These are phyloP conservation scores for Calyptomena viridis DNA, from an alignment of 2,113 vertebrate species.

Conservation along the genomic window DNA sequence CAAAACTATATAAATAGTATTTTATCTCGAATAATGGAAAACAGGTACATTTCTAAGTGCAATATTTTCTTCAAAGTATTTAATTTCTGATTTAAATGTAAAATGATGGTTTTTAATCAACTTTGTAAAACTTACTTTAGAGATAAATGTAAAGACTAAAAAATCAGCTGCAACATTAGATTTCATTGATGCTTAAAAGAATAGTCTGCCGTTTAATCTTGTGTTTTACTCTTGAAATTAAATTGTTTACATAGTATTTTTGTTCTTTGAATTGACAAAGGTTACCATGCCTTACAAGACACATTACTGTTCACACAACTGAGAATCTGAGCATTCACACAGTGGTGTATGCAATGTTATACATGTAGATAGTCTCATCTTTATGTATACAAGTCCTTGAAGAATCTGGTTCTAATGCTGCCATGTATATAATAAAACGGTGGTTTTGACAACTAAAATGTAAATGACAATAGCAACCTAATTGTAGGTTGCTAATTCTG, in stretches of 20 bases:
- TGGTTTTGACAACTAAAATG: background rate
- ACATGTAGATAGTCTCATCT: background rate
- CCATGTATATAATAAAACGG: rapidly evolving
- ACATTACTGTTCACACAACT: background rate
- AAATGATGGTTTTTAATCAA: background rate
- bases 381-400: background rate
- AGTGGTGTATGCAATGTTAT: background rate
- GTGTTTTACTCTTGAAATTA: background rate
- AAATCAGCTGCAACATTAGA: background rate
- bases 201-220: background rate
- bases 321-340: background rate
- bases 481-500: background rate
- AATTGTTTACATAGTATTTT: background rate
- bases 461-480: background rate
- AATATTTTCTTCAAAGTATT: background rate
- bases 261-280: background rate
- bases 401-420: background rate
- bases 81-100: background rate
- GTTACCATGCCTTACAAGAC: background rate
- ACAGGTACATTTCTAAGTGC: background rate
- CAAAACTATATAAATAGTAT: background rate
- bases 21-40: background rate
- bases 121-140: background rate
- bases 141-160: background rate
- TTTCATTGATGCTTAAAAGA: background rate